Evolutionary conservation across 2,113 vertebrate species (phyloP).

Genomic region (Cepphus grylle): DNA sequence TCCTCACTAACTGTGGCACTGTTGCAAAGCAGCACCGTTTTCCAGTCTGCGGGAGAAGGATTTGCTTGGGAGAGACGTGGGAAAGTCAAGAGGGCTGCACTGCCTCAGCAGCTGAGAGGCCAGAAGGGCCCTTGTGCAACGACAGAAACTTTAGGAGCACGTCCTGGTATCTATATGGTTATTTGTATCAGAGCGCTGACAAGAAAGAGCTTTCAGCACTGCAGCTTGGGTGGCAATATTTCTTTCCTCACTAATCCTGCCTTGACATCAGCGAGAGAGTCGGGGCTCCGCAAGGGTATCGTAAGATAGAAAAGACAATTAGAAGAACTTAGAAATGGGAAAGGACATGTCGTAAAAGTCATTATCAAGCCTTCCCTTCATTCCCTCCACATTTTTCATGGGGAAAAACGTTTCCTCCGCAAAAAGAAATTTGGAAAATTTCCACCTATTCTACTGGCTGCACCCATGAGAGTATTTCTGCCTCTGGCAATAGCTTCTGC

Average conservation of each 20-base stretch:
- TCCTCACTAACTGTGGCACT: accelerated
- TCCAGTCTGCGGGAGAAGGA: background rate
- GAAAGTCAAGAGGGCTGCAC: background rate
- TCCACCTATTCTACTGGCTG: constrained; percentile 58
- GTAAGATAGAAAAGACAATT: constrained; percentile 23
- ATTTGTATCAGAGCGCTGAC: constrained; percentile 35
- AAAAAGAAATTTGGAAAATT: constrained; percentile 51
- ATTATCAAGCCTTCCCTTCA: constrained; percentile 25
- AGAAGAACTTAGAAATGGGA: constrained; percentile 2
- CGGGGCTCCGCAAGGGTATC: background rate
- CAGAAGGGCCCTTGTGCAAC: background rate
- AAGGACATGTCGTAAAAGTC: constrained; percentile 20
- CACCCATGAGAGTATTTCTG: constrained; percentile 53
- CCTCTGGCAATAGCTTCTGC: constrained; percentile 59
- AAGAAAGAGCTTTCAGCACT: constrained; percentile 45
- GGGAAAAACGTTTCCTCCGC: constrained; percentile 33
- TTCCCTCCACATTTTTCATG: constrained; percentile 27
- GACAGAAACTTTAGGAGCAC: constrained; percentile 6
- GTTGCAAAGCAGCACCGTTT: background rate
- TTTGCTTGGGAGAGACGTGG: background rate
- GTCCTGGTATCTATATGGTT: constrained; percentile 35
- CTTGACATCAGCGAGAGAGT: constrained; percentile 23
- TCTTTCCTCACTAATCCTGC: constrained; percentile 38
- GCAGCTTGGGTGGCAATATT: constrained; percentile 44
- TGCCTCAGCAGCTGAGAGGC: background rate